phyloP scores from a whole-genome alignment of 1,140 invertebrate genomes.

The Drosophila bipectinata region DNA sequence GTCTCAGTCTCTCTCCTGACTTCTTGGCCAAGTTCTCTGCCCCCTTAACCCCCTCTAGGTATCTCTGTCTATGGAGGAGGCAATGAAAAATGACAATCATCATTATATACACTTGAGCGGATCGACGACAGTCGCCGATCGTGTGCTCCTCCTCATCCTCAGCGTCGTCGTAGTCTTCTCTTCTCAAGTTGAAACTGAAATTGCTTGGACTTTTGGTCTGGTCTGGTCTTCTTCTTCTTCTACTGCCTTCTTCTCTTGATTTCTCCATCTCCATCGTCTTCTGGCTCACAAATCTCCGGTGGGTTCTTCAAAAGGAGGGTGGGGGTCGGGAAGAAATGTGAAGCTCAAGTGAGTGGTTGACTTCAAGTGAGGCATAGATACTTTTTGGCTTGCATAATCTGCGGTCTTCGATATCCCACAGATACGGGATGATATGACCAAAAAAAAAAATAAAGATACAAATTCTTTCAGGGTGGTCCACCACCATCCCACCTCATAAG shows the following conservation, averaged over 20 bases:
- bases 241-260: neutral
- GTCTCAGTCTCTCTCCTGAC: neutral
- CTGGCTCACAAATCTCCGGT: neutral
- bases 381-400: constrained; percentile 27
- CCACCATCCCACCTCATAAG: neutral
- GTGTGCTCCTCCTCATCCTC: constrained; percentile 4
- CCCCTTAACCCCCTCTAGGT: neutral
- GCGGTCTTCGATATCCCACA: neutral
- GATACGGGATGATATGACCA: constrained; percentile 7
- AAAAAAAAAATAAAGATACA: constrained; percentile 1
- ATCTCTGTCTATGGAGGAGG: constrained; percentile 26
- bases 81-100: constrained; percentile 78
- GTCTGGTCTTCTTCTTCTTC: neutral
- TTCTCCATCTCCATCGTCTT: constrained; percentile 6
- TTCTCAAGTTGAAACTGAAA: constrained; percentile 59
- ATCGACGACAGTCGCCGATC: constrained; percentile 29
- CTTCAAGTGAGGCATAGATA: constrained; percentile 19
- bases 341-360: constrained; percentile 19
- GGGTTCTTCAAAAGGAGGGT: neutral
- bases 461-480: constrained; percentile 6
- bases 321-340: neutral
- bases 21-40: constrained; percentile 27
- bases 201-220: constrained; percentile 33
- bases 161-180: neutral
- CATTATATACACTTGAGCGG: constrained; percentile 71